Percentiles rank a stretch among this genome's conserved stretches.
phyloP scores from a whole-genome alignment of 2,113 vertebrate species.

The Heterocephalus glaber region DNA sequence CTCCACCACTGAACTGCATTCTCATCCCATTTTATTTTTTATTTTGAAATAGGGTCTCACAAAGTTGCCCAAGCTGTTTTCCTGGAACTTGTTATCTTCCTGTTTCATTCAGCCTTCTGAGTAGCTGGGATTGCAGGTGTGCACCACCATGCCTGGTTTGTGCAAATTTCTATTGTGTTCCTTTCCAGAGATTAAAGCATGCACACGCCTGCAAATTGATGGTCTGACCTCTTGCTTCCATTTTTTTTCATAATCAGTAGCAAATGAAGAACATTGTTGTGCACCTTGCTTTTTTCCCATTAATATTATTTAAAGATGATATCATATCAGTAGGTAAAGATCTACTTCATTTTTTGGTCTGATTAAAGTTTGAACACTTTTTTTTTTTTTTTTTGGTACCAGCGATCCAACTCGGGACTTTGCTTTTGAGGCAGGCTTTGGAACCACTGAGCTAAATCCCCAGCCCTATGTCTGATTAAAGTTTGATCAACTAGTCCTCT shows the following conservation, averaged over 20 bases:
- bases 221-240: neutral
- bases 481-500: neutral
- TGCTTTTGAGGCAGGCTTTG: no score
- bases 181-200: neutral
- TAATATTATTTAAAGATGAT: constrained; percentile 17
- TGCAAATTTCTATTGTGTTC: neutral
- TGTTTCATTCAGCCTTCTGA: neutral
- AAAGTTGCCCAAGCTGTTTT: neutral
- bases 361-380: neutral
- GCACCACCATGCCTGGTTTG: neutral
- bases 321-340: neutral
- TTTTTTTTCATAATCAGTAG: neutral
- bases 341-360: neutral
- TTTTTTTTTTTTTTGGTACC: no score
- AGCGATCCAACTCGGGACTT: no score
- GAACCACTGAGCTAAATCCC: no score
- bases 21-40: neutral
- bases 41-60: neutral
- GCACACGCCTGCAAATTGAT: neutral
- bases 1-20: neutral
- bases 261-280: constrained; percentile 21
- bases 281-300: neutral
- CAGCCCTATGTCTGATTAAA: neutral
- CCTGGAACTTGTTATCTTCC: neutral
- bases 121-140: neutral